Percentiles rank a stretch among this genome's conserved stretches.
These are phyloP conservation scores for Drosophila affinis DNA, from an alignment of 2,888 invertebrate genomes.

Conservation along the genomic window DNA sequence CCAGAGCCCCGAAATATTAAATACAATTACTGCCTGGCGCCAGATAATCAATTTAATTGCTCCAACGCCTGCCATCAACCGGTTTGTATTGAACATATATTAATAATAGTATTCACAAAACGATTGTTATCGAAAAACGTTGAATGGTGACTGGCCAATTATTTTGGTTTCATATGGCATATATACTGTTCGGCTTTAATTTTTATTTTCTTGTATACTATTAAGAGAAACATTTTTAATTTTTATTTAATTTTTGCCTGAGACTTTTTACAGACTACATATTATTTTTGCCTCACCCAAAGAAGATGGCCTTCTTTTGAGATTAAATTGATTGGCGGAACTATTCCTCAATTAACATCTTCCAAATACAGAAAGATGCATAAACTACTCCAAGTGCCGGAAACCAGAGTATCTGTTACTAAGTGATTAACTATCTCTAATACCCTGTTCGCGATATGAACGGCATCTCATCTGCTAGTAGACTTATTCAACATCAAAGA, in stretches of 20 bases:
- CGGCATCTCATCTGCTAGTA: constrained; percentile 23
- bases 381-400: constrained; percentile 7
- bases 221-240: neutral
- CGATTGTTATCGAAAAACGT: constrained; percentile 4
- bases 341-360: too few species aligned
- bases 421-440: neutral
- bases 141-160: constrained; percentile 16
- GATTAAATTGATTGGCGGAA: too few species aligned
- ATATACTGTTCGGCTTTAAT: constrained; percentile 9
- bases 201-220: neutral
- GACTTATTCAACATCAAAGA: constrained; percentile 12
- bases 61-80: constrained; percentile 34
- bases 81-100: constrained; percentile 18
- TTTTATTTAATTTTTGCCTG: too few species aligned
- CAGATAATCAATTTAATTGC: constrained; percentile 33
- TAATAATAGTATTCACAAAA: constrained; percentile 26
- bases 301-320: too few species aligned
- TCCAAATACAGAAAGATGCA: too few species aligned
- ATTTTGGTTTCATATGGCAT: constrained; percentile 3
- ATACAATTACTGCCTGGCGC: constrained; percentile 18
- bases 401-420: constrained; percentile 5
- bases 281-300: too few species aligned
- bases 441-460: constrained; percentile 26
- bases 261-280: too few species aligned
- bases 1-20: neutral